Percentiles rank a stretch among this genome's conserved stretches.
Evolutionary conservation across 2,113 vertebrate genomes (phyloP).

Genomic region (Brevimyrus niger): DNA sequence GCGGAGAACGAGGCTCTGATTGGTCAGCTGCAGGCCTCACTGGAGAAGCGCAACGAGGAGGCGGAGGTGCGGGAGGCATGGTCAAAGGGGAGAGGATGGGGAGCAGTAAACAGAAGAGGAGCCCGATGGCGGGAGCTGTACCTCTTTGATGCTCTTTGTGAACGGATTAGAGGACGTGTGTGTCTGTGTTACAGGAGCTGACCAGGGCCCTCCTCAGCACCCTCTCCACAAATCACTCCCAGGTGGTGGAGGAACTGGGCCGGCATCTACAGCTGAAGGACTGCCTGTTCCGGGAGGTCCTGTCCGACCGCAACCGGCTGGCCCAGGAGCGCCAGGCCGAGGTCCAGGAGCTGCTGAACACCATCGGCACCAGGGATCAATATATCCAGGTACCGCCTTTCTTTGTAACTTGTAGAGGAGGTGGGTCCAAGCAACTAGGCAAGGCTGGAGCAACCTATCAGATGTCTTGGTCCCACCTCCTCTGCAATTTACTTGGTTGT

Average conservation of each 20-base stretch:
- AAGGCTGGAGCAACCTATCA: no score
- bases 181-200: slow-evolving; percentile 61
- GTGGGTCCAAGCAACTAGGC: no score
- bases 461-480: no score
- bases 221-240: slow-evolving; percentile 59
- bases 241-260: slow-evolving; percentile 72
- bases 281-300: slow-evolving; percentile 77
- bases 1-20: slow-evolving; percentile 76
- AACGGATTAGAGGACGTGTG: not conserved
- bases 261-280: slow-evolving; percentile 76
- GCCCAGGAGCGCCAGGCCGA: slow-evolving; percentile 69
- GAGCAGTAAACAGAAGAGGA: not conserved
- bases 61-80: slow-evolving; percentile 64
- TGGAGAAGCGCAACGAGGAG: slow-evolving; percentile 77
- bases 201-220: slow-evolving; percentile 69
- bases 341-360: slow-evolving; percentile 71
- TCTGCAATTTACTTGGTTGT: no score
- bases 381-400: slow-evolving; percentile 61
- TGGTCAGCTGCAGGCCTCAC: slow-evolving; percentile 75
- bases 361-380: slow-evolving; percentile 72
- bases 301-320: slow-evolving; percentile 68
- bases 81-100: not conserved
- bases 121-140: not conserved
- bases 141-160: not conserved
- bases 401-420: no score